Percentiles rank a stretch among this genome's conserved stretches.
Evolutionary conservation across 92 coral and sea anemone species (phyloP).

Genomic region (Porites rus): DNA sequence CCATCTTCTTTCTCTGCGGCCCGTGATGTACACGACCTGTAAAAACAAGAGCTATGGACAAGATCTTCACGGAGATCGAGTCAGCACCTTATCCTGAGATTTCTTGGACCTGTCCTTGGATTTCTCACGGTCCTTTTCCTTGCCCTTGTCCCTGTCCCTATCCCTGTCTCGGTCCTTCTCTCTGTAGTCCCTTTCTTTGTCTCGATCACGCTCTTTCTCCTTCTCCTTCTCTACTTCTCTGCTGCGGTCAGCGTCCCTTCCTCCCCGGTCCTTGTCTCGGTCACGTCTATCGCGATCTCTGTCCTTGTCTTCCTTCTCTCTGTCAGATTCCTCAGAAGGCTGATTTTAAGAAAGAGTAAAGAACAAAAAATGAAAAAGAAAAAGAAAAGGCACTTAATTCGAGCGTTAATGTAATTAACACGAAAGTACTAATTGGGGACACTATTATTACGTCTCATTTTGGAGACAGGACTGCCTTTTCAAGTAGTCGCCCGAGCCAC

Average conservation of each 20-base stretch:
- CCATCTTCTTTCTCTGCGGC: neutral
- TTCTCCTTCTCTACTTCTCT: conserved; percentile 61
- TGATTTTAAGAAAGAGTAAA: conserved; percentile 17
- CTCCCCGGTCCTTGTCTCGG: conserved; percentile 66
- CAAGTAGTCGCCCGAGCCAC: no score
- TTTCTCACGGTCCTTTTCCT: conserved; percentile 53
- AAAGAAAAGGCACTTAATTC: neutral
- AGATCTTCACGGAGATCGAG: conserved; percentile 41
- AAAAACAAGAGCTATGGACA: conserved; percentile 30
- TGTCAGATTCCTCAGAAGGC: conserved; percentile 93
- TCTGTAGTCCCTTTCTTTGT: conserved; percentile 68
- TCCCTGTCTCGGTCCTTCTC: conserved; percentile 71
- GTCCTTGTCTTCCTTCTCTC: conserved; percentile 79
- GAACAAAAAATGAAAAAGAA: no score
- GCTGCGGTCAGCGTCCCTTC: conserved; percentile 66
- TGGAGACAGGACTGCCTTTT: no score
- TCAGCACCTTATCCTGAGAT: conserved; percentile 71
- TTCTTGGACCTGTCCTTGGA: conserved; percentile 57
- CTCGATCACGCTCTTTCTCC: conserved; percentile 68
- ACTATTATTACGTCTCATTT: no score
- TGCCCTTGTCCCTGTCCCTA: conserved; percentile 59
- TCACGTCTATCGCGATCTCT: conserved; percentile 61
- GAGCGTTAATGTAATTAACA: neutral
- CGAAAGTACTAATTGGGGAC: neutral
- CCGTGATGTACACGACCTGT: conserved; percentile 24